A percentile compares a stretch with the other conserved stretches of the same genome.
phyloP scores from a whole-genome alignment of 2,113 vertebrate species.

The Salminus brasiliensis region DNA sequence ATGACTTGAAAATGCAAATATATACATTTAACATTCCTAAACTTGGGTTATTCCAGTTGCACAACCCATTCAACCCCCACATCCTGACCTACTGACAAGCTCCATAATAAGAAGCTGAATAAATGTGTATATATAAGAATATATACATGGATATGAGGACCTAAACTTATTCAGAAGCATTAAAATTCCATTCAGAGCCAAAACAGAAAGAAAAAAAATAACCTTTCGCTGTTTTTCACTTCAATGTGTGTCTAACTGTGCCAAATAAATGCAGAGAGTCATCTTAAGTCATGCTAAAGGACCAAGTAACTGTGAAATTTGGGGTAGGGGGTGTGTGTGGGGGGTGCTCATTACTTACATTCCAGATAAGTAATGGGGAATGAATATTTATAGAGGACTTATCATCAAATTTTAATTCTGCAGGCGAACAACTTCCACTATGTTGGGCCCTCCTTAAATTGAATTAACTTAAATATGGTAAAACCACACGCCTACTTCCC shows the following conservation, averaged over 20 bases:
- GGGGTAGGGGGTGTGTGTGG: no score
- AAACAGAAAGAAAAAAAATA: constrained; percentile 13
- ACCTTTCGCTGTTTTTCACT: neutral
- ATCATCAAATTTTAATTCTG: constrained; percentile 32
- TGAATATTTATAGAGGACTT: constrained; percentile 47
- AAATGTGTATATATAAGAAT: neutral
- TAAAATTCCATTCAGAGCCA: neutral
- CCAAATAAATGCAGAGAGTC: constrained; percentile 15
- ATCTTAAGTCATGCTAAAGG: constrained; percentile 13
- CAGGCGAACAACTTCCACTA: constrained; percentile 1
- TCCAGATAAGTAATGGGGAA: constrained; percentile 47
- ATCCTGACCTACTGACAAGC: no score
- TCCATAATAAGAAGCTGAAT: no score
- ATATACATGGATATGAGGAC: neutral
- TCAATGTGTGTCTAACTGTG: constrained; percentile 17
- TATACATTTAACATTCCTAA: no score
- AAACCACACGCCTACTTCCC: neutral
- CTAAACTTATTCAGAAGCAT: constrained; percentile 8
- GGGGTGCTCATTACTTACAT: constrained; percentile 39
- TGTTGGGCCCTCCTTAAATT: constrained; percentile 12
- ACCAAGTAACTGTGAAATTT: constrained; percentile 40
- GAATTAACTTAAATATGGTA: constrained; percentile 28
- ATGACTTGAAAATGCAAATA: no score
- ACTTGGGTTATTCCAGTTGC: no score
- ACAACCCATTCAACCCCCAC: no score